Conservation (phyloP, 1,140 invertebrate species). For the Tenebrio molitor region DNA sequence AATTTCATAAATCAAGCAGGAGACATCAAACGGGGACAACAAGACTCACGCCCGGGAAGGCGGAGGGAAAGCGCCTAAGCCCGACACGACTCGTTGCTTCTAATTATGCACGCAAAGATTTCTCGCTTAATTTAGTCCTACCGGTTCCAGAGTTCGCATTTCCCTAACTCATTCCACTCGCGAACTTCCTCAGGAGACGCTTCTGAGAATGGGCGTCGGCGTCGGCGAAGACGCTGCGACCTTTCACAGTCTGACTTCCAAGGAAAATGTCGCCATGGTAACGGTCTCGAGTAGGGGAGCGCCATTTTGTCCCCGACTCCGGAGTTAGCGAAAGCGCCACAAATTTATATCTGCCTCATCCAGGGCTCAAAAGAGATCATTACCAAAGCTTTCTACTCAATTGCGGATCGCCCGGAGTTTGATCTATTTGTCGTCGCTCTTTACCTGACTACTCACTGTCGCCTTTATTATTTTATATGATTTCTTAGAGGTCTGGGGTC, state of each 20-base stretch:
- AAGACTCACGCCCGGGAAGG: constrained; percentile 26
- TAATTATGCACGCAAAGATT: constrained; percentile 65
- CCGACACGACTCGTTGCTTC: constrained; percentile 63
- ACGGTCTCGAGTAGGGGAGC: constrained; percentile 56
- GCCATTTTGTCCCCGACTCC: constrained; percentile 62
- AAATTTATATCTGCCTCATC: constrained; percentile 69
- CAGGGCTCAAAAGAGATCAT: constrained; percentile 67
- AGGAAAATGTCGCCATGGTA: constrained; percentile 60
- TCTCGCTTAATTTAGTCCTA: constrained; percentile 64
- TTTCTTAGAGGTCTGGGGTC: not conserved
- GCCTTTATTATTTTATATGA: constrained; percentile 58
- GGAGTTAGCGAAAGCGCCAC: constrained; percentile 66
- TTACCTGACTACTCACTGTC: constrained; percentile 57
- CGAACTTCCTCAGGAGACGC: constrained; percentile 49
- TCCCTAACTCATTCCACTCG: constrained; percentile 41
- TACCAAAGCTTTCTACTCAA: constrained; percentile 68
- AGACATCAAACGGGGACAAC: constrained; percentile 42
- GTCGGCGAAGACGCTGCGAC: not conserved
- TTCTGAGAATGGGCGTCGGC: constrained; percentile 27
- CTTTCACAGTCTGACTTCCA: constrained; percentile 56
- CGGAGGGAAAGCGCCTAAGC: constrained; percentile 54
- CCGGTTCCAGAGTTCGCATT: constrained; percentile 52
- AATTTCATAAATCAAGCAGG: constrained; percentile 60
- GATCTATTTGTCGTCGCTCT: constrained; percentile 66
- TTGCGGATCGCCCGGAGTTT: constrained; percentile 67